Percentiles rank a stretch among this genome's conserved stretches.
These are phyloP conservation scores for Glandiceps talaboti DNA, from an alignment of 53 echinoderm and acorn worm species.

Conservation along the genomic window DNA sequence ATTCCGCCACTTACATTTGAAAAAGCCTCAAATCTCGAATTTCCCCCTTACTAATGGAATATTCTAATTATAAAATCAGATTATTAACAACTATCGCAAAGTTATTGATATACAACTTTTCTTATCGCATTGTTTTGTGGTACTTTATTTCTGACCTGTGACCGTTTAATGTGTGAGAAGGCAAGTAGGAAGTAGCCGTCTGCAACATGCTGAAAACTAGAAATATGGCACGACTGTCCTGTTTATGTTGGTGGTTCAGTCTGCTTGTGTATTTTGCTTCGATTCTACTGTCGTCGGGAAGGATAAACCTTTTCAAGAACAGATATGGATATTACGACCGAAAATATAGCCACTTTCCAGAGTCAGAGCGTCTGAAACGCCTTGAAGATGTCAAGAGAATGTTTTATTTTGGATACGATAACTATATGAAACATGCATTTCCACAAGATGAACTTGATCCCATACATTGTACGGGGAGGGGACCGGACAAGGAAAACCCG, in stretches of 20 bases:
- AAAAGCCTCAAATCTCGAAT: no score
- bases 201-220: not conserved
- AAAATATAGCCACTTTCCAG: constrained; percentile 63
- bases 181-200: not conserved
- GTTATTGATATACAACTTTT: no score
- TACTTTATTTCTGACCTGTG: no score
- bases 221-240: not conserved
- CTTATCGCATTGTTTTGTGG: no score
- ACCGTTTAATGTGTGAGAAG: not conserved
- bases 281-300: not conserved
- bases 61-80: no score
- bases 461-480: constrained; percentile 82
- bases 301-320: not conserved
- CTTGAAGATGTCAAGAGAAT: constrained; percentile 63
- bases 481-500: constrained; percentile 83
- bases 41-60: no score
- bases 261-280: not conserved
- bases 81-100: no score
- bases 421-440: constrained; percentile 83
- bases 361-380: constrained; percentile 46
- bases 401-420: constrained; percentile 93
- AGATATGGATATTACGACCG: constrained; percentile 26
- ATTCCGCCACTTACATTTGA: no score
- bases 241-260: not conserved
- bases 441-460: constrained; percentile 93